Evolutionary conservation across 2,113 vertebrate species (phyloP).

Genomic region (Orthonyx spaldingii): DNA sequence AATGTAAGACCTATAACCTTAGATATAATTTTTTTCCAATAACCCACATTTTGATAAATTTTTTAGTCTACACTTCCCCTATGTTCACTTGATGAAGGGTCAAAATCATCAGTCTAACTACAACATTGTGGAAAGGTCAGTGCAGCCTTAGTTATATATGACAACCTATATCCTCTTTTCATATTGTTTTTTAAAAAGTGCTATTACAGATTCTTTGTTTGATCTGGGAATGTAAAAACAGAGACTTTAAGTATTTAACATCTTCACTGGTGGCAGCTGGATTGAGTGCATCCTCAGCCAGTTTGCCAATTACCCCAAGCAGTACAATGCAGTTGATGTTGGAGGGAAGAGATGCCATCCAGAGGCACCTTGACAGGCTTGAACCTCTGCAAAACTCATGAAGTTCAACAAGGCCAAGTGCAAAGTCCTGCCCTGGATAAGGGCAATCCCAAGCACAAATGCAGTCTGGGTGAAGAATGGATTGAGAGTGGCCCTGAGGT

Average conservation of each 20-base stretch:
- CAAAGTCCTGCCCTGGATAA: background rate
- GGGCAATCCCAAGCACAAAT: background rate
- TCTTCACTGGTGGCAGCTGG: background rate
- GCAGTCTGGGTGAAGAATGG: background rate
- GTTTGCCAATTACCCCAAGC: too few relatives aligned
- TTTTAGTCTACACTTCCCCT: background rate
- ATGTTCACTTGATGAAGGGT: background rate
- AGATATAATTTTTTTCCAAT: background rate
- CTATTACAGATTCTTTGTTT: background rate
- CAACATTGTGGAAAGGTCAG: background rate
- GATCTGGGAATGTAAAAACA: background rate
- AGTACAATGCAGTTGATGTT: too few relatives aligned
- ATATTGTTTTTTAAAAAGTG: background rate
- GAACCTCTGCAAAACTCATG: background rate
- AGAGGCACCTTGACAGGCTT: too few relatives aligned
- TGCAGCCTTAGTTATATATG: background rate
- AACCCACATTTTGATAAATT: background rate
- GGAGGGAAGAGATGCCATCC: background rate
- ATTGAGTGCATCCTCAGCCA: background rate
- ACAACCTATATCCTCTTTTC: background rate
- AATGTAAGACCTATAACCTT: constrained; percentile 14
- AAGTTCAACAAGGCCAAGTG: background rate
- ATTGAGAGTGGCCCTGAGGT: background rate
- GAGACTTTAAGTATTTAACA: background rate
- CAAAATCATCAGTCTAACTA: background rate